Conservation (phyloP, 1,140 invertebrate genomes). For the Diorhabda elongata region DNA sequence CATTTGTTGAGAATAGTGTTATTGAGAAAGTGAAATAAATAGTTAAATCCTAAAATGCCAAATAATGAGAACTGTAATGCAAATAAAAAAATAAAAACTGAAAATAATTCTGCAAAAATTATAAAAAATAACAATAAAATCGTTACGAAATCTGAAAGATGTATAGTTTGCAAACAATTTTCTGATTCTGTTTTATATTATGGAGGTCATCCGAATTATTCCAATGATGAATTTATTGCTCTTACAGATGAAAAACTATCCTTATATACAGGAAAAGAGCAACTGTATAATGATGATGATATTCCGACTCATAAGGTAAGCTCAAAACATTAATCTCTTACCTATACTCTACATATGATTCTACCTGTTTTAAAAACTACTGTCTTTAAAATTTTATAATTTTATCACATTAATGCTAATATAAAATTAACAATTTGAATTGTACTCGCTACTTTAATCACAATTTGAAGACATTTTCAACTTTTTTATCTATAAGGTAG, state of each 20-base stretch:
- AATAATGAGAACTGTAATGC: neutral
- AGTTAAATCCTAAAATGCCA: too few relatives aligned
- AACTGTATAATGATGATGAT: conserved; percentile 55
- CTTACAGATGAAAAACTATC: conserved; percentile 72
- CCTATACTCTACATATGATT: too few relatives aligned
- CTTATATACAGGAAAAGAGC: conserved; percentile 64
- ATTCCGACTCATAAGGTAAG: conserved; percentile 65
- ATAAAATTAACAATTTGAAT: too few relatives aligned
- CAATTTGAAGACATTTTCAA: too few relatives aligned
- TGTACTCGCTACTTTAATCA: too few relatives aligned
- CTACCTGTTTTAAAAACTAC: too few relatives aligned
- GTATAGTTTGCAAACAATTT: conserved; percentile 59
- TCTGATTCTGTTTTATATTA: conserved; percentile 63
- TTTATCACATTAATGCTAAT: too few relatives aligned
- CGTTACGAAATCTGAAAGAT: conserved; percentile 37
- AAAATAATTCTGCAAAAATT: neutral
- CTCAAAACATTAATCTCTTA: conserved; percentile 26
- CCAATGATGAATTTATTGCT: conserved; percentile 72
- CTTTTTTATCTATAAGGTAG: too few relatives aligned
- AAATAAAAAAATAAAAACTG: conserved; percentile 7
- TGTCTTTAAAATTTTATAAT: too few relatives aligned
- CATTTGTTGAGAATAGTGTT: too few relatives aligned
- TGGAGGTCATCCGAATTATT: conserved; percentile 69
- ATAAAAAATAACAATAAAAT: conserved; percentile 1
- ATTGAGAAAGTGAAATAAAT: too few relatives aligned